phyloP scores from a whole-genome alignment of 2,888 invertebrate genomes.

The Amblyteles armatorius region DNA sequence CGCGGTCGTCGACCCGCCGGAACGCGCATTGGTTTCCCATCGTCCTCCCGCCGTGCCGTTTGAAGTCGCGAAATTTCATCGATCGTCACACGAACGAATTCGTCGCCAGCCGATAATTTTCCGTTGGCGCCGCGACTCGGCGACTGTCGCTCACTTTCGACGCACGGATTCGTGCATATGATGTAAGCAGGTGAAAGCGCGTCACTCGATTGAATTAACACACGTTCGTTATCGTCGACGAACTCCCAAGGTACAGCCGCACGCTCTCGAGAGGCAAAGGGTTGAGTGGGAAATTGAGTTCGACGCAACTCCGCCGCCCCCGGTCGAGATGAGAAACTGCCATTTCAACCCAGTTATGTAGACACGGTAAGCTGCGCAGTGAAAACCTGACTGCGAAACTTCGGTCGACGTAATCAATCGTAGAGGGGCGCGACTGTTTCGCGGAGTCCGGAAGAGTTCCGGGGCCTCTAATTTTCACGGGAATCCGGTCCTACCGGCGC shows the following conservation, averaged over 20 bases:
- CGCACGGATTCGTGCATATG: not conserved
- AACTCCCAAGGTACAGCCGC: not conserved
- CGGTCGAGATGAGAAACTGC: not conserved
- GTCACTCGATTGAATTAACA: not conserved
- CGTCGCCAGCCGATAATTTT: too few species aligned
- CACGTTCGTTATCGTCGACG: not conserved
- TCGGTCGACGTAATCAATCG: slow-evolving; percentile 24
- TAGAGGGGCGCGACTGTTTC: not conserved
- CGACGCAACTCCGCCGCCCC: not conserved
- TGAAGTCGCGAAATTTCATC: not conserved
- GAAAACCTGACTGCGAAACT: slow-evolving; percentile 25
- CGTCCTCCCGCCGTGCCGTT: not conserved
- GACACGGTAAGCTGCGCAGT: not conserved
- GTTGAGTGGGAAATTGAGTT: slow-evolving; percentile 4
- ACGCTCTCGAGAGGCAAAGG: not conserved
- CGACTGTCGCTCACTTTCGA: not conserved
- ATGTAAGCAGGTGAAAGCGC: not conserved
- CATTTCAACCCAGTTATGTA: not conserved
- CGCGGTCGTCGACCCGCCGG: not conserved
- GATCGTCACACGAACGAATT: not conserved
- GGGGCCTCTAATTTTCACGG: not conserved
- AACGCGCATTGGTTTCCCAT: slow-evolving; percentile 39
- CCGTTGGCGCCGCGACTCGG: not conserved
- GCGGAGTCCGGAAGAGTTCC: not conserved
- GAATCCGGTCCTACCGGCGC: not conserved